A percentile compares a stretch with the other conserved stretches of the same genome.
These are phyloP conservation scores for Peromyscus californicus DNA, from an alignment of 2,113 vertebrate species.

Conservation along the genomic window DNA sequence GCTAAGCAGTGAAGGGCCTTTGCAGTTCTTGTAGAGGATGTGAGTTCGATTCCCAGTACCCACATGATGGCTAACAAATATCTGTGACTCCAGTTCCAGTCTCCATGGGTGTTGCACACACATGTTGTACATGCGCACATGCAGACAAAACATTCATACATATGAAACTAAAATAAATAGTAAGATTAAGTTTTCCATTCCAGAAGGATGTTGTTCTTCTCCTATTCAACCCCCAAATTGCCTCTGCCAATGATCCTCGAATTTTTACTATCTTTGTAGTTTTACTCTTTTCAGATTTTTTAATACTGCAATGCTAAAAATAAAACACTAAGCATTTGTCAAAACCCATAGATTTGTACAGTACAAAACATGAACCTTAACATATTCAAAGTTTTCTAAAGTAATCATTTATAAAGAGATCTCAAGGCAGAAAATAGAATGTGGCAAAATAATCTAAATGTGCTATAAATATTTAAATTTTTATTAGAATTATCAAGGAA, in stretches of 20 bases:
- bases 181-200: not conserved
- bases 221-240: not conserved
- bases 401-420: not conserved
- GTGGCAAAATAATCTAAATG: not conserved
- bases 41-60: not conserved
- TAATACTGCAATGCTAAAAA: not conserved
- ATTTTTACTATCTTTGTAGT: not conserved
- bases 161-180: not conserved
- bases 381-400: not conserved
- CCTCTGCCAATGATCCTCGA: not conserved
- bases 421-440: not conserved
- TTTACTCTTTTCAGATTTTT: not conserved
- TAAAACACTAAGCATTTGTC: not conserved
- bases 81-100: not conserved
- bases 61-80: not conserved
- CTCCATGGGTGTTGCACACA: not conserved
- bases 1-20: not conserved
- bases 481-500: not conserved
- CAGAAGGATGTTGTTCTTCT: not conserved
- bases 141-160: not conserved
- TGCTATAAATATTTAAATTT: not conserved
- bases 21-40: not conserved
- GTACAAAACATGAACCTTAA: not conserved
- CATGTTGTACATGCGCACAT: too few relatives aligned
- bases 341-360: not conserved